Base-by-base conservation (phyloP, 2,797 vertebrate genomes). In the Delichon dasypus region DNA sequence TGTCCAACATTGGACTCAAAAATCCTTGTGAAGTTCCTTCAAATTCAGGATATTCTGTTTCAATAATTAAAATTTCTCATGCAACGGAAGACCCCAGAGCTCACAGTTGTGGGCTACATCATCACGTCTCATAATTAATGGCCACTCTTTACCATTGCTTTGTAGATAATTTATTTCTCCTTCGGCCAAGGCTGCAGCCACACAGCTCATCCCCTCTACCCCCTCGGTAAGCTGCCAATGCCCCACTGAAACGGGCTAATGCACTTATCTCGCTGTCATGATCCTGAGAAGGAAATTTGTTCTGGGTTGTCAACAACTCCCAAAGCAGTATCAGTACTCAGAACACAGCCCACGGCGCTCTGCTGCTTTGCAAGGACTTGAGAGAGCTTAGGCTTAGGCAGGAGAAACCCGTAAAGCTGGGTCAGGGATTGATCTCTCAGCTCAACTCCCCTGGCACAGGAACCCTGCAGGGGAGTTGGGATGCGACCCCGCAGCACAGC, bases 261-360 rank as follows among this genome's bases (percentile, higher is more conserved):
- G 55, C 54, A 57, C 54, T 77, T 53, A 44, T 51, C 51, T 30
- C 4, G 13, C 26, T 36, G 58, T 57, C 77, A 68, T 16, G 81
- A 54, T n/a, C 62, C 73, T 73, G 51, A 47, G 60, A 38, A 75
- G 26, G 13, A 38, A 89, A 90, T 51, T 61, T 16, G 20, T 40
- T 50, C 58, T 58, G 7, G 0, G 22, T 36, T 44, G 51, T 60
- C 76, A 83, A 53, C 68, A 76, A 29, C 53, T n/a, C 32, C 3
- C 0, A 61, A 15, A 86, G 54, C 58, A 57, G 23, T 55, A 44
- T 34, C 0, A 0, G 55, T 15, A 16, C 58, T 74, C 48, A 36
- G 47, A 34, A 8, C 0, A 3, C 51, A 75, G 74, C 65, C 61
- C 44, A 22, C 0, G 3, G 42, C 17, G 1, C 47, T 45, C 77